Base-by-base conservation (phyloP, 1,140 invertebrate genomes). In the Cotesia chilonis region DNA sequence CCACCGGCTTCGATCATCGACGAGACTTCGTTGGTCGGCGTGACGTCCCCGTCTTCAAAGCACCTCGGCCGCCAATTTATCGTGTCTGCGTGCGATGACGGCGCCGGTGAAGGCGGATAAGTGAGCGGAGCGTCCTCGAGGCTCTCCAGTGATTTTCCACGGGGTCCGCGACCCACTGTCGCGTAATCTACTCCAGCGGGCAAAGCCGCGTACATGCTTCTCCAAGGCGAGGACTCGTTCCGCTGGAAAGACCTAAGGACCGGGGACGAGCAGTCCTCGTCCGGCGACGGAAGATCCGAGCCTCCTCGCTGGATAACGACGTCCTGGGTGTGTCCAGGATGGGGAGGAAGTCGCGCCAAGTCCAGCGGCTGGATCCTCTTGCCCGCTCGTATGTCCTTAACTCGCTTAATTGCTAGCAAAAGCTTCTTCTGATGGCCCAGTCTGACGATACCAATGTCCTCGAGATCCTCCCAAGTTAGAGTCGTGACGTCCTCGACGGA, bases 401-500 rank as follows among this genome's bases (percentile, higher is more conserved):
- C 92, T 85, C 97, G 90, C 84, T 99, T 99, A 77, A 99, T 98
- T 68, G 97, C 98, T 76, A 99, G 88, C 77, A 98, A 92, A 75
- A 99, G 94, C 88, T 98, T 97, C 89, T 99, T 99, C 86, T 99
- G 98, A 85, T 99, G 98, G 35, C 98, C 98, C 81, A 96, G 85
- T 80, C 94, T 92, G 37, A 96, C 92, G 76, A 99, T 98, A 63
- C 98, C 98, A 84, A 99, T 98, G 81, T 99, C 98, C 88, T 99
- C 98, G 76, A 99, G 90, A 88, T 99, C 98, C 89, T 99, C 98
- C 96, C 97, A 99, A 72, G 95, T 96, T 52, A 99, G 90, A 81
- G 98, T 96, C 51, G 95, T 95, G 61, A 95, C 94, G 84, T 95
- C 93, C 78, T 98, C 94, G 59, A 99, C 95, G 17, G 93, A 94